Conservation (phyloP, 2,113 vertebrate species). For the Dasypus novemcinctus region DNA sequence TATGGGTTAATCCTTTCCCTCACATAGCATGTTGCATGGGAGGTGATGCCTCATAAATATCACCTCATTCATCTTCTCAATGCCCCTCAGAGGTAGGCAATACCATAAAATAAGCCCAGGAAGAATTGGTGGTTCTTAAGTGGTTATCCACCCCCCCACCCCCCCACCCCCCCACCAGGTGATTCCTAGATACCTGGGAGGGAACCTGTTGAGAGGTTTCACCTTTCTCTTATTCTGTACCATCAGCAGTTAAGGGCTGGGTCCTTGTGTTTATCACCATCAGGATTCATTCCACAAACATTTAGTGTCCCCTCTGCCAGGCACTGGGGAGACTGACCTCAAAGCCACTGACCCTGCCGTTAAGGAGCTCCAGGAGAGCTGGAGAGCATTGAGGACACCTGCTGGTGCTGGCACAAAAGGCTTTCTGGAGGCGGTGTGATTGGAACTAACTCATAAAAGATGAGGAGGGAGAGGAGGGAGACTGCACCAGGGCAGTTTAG, state of each 20-base stretch:
- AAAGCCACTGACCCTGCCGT: neutral
- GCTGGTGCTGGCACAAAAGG: neutral
- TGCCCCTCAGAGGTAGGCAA: neutral
- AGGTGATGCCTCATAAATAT: conserved; percentile 37
- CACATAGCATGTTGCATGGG: neutral
- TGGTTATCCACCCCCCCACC: neutral
- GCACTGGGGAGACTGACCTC: neutral
- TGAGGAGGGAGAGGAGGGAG: neutral
- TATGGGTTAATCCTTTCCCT: neutral
- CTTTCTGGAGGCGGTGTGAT: neutral
- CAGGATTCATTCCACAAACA: neutral
- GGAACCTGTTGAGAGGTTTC: neutral
- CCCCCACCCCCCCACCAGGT: neutral
- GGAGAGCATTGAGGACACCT: neutral
- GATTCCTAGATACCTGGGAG: neutral
- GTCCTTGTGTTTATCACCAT: neutral
- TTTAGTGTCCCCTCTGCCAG: neutral
- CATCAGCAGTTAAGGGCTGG: neutral
- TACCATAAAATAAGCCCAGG: neutral
- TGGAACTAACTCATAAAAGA: neutral
- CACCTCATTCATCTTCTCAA: conserved; percentile 9
- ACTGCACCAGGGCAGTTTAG: neutral
- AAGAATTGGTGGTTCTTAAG: neutral
- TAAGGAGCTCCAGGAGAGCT: neutral
- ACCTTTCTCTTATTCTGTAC: neutral